phyloP scores from a whole-genome alignment of 2,113 vertebrate genomes.

The Mormoops blainvillei region DNA sequence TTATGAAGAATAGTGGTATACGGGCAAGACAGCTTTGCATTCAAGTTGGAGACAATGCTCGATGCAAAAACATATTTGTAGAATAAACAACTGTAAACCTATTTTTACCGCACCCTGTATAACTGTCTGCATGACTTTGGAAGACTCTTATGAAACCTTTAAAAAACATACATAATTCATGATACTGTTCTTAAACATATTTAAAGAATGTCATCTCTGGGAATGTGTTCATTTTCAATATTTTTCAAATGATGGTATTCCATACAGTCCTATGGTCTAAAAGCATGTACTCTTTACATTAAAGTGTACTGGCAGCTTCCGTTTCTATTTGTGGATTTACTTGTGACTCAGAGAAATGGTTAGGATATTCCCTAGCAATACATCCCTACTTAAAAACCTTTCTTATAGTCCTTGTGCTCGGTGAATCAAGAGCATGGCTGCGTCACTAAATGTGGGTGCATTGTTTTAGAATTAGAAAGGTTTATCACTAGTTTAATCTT shows the following conservation, averaged over 20 bases:
- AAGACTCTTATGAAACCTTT: constrained; percentile 34
- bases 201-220: constrained; percentile 9
- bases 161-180: constrained; percentile 34
- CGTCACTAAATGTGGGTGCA: not conserved
- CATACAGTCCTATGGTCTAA: not conserved
- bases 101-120: not conserved
- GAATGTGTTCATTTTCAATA: constrained; percentile 31
- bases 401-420: not conserved
- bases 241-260: constrained; percentile 14
- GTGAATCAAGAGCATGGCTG: not conserved
- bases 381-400: not conserved
- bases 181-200: not conserved
- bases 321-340: not conserved
- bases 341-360: not conserved
- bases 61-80: not conserved
- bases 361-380: not conserved
- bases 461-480: not conserved
- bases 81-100: not conserved
- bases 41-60: not conserved
- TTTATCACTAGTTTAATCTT: constrained; percentile 9
- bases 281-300: not conserved
- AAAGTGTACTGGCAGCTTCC: not conserved
- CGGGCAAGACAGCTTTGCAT: not conserved
- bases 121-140: not conserved
- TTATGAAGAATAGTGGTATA: not conserved